These are phyloP conservation scores for Melopsittacus undulatus DNA, from an alignment of 2,797 vertebrate species.

Conservation along the genomic window DNA sequence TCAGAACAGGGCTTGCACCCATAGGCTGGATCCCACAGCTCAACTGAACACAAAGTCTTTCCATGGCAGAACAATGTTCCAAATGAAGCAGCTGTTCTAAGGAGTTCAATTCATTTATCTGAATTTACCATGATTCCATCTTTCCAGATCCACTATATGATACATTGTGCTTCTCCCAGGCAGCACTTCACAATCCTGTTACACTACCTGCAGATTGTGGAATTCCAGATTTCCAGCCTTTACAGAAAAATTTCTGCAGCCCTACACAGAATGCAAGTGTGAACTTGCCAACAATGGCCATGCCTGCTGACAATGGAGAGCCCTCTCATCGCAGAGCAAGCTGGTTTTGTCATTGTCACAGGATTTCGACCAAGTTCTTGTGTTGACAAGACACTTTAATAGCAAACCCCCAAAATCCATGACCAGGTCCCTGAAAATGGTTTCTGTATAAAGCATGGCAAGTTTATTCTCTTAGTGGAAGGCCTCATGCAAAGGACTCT, in stretches of 20 bases:
- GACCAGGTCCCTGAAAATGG: neutral
- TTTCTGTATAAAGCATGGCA: neutral
- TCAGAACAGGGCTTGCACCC: neutral
- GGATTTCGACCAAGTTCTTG: slow-evolving; percentile 39
- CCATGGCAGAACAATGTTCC: neutral
- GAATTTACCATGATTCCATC: neutral
- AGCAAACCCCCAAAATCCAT: neutral
- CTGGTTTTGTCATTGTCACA: slow-evolving; percentile 21
- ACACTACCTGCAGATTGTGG: neutral
- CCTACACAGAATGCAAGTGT: neutral
- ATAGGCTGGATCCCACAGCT: neutral
- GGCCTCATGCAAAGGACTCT: neutral
- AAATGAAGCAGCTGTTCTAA: neutral
- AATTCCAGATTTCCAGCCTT: neutral
- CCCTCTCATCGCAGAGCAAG: neutral
- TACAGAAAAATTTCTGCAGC: neutral
- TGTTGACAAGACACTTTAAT: slow-evolving; percentile 32
- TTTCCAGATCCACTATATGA: neutral
- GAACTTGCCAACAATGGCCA: neutral
- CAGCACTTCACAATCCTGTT: neutral
- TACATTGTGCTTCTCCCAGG: accelerated
- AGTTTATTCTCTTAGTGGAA: neutral
- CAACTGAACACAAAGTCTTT: neutral
- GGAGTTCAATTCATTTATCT: neutral
- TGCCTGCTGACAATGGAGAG: slow-evolving; percentile 3